Evolutionary conservation across 2,113 vertebrate genomes (phyloP).

Genomic region (Tringa solitaria): DNA sequence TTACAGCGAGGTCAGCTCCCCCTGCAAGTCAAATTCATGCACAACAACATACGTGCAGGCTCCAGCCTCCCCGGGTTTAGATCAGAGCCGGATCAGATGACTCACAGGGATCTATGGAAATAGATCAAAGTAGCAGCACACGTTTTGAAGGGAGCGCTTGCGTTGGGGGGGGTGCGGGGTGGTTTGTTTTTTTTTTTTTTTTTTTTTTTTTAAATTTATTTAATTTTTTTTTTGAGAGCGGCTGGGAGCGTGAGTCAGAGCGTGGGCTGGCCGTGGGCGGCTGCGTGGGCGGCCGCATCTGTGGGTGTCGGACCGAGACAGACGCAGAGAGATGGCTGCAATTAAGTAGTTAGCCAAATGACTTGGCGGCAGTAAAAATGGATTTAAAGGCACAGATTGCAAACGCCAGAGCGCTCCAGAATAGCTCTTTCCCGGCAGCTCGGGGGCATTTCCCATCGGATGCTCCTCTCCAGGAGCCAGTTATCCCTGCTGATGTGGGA

Average conservation of each 20-base stretch:
- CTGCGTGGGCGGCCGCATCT: slow-evolving; percentile 62
- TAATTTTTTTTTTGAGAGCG: slow-evolving; percentile 25
- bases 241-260: slow-evolving; percentile 68
- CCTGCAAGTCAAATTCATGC: not conserved
- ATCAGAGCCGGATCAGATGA: slow-evolving; percentile 64
- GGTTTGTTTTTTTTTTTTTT: not conserved
- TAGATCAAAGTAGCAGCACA: slow-evolving; percentile 67
- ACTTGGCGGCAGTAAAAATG: slow-evolving; percentile 52
- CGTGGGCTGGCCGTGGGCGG: slow-evolving; percentile 58
- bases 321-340: slow-evolving; percentile 64
- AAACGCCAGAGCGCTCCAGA: not conserved
- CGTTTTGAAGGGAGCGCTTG: slow-evolving; percentile 60
- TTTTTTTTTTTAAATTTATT: no score
- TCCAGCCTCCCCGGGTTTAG: slow-evolving; percentile 49
- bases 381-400: slow-evolving; percentile 59
- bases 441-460: not conserved
- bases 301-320: slow-evolving; percentile 75
- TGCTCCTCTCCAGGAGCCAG: not conserved
- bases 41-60: slow-evolving; percentile 21
- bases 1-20: not conserved
- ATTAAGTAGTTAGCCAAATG: slow-evolving; percentile 66
- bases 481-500: not conserved
- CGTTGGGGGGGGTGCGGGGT: slow-evolving; percentile 44
- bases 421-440: not conserved
- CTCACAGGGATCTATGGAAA: slow-evolving; percentile 69